A percentile compares a stretch with the other conserved stretches of the same genome.
These are phyloP conservation scores for Coregonus ussuriensis DNA, from an alignment of 2,797 vertebrate species.

Conservation along the genomic window DNA sequence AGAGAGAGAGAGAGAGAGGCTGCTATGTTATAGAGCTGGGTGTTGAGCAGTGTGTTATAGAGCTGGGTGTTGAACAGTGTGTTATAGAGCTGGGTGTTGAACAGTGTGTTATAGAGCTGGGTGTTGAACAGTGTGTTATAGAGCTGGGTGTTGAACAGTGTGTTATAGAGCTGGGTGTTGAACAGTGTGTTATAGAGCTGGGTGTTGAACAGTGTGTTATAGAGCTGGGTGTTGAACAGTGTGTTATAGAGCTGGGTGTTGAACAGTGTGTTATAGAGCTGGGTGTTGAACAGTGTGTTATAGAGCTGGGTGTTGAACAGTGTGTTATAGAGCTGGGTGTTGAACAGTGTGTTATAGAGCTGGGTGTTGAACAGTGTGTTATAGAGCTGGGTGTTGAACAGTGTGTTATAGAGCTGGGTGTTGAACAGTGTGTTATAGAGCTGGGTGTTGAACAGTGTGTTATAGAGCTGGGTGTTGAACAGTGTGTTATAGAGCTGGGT, in stretches of 20 bases:
- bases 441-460: no score
- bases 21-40: conserved; percentile 5
- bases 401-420: conserved; percentile 13
- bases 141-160: neutral
- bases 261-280: conserved; percentile 17
- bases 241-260: conserved; percentile 9
- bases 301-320: conserved; percentile 5
- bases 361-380: conserved; percentile 6
- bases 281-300: conserved; percentile 10
- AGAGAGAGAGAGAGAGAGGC: neutral
- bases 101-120: conserved; percentile 16
- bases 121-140: neutral
- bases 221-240: conserved; percentile 3
- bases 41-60: conserved; percentile 10
- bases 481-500: no score
- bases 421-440: no score
- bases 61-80: neutral
- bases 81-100: conserved; percentile 7
- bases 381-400: conserved; percentile 7
- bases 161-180: conserved; percentile 9
- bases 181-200: conserved; percentile 15
- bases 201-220: conserved; percentile 7
- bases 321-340: conserved; percentile 13
- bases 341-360: conserved; percentile 16
- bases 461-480: neutral